Percentiles rank a stretch among this genome's conserved stretches.
Conservation (phyloP, 1,140 invertebrate species). For the Sinonovacula constricta region DNA sequence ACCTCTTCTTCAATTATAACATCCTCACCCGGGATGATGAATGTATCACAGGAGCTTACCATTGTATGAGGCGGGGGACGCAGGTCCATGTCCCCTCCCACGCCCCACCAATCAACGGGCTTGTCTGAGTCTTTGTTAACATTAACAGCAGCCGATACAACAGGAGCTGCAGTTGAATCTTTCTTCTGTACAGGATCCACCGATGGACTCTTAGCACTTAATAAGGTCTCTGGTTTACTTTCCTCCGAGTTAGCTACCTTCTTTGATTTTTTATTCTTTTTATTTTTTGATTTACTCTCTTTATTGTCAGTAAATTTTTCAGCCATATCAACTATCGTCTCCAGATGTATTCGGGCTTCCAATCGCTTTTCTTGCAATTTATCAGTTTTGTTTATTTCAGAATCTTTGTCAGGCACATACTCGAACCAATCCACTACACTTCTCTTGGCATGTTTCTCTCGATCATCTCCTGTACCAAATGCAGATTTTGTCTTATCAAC, state of each 20-base stretch:
- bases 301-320: conserved; percentile 21
- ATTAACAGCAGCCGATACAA: not conserved
- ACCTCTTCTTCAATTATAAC: conserved; percentile 46
- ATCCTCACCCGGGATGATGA: conserved; percentile 31
- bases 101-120: conserved; percentile 39
- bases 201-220: not conserved
- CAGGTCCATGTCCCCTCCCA: not conserved
- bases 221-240: not conserved
- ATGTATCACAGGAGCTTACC: conserved; percentile 20
- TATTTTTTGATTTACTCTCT: conserved; percentile 11
- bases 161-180: not conserved
- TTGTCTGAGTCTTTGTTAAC: not conserved
- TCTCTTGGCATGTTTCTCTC: conserved; percentile 25
- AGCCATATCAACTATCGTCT: conserved; percentile 26
- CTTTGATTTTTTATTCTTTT: conserved; percentile 8
- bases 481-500: not conserved
- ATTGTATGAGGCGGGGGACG: not conserved
- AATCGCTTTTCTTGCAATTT: conserved; percentile 35
- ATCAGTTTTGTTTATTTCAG: not conserved
- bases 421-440: conserved; percentile 49
- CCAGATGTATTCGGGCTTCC: conserved; percentile 26
- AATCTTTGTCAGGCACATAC: conserved; percentile 16
- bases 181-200: not conserved
- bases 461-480: not conserved
- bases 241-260: not conserved